These are phyloP conservation scores for Cephalopholis sonnerati DNA, from an alignment of 2,113 vertebrate genomes.

Conservation along the genomic window DNA sequence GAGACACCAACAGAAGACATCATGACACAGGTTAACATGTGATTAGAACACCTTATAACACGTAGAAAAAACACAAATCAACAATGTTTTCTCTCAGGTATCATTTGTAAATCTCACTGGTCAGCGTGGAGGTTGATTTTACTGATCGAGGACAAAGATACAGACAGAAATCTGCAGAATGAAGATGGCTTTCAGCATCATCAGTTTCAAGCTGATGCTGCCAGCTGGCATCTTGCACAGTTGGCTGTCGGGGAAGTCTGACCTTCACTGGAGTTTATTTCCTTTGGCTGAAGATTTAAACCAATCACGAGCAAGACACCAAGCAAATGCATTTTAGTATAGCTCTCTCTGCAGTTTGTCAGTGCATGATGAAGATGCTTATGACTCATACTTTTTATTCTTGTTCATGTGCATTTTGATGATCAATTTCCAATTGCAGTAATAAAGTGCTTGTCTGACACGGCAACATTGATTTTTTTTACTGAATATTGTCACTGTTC, in stretches of 20 bases:
- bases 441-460: background rate
- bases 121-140: background rate
- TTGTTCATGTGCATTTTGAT: background rate
- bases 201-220: conserved; percentile 32
- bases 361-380: background rate
- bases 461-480: background rate
- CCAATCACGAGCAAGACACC: background rate
- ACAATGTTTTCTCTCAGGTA: background rate
- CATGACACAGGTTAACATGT: background rate
- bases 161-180: background rate
- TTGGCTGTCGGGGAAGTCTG: conserved; percentile 21
- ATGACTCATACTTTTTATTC: background rate
- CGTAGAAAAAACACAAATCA: background rate
- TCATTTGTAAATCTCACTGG: background rate
- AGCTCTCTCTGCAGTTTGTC: background rate
- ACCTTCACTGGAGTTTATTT: conserved; percentile 5
- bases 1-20: background rate
- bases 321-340: background rate
- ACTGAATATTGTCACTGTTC: background rate
- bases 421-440: background rate
- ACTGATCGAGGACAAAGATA: background rate
- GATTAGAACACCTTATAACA: background rate
- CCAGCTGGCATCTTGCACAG: conserved; percentile 33
- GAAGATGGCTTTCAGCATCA: conserved; percentile 19
- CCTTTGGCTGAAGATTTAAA: conserved; percentile 2